phyloP scores from a whole-genome alignment of 2,888 invertebrate genomes.

The Byasa hedistus region DNA sequence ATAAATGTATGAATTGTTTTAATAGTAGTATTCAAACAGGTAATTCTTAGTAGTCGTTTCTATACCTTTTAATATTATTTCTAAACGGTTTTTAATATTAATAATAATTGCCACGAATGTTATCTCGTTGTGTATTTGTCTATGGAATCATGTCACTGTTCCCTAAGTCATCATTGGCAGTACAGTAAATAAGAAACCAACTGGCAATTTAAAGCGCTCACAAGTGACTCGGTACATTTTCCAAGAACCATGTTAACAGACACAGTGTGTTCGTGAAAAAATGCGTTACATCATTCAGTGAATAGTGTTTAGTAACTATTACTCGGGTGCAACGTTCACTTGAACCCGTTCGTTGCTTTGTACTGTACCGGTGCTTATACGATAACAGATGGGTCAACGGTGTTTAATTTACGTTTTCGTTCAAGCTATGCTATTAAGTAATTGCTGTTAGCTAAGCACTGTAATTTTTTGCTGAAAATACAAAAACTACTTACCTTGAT shows the following conservation, averaged over 20 bases:
- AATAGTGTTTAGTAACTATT: not conserved
- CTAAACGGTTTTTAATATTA: too few species aligned
- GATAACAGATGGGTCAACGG: constrained; percentile 1
- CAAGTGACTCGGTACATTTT: not conserved
- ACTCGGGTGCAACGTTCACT: not conserved
- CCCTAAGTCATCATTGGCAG: too few species aligned
- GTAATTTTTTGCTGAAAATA: too few species aligned
- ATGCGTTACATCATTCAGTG: constrained; percentile 1
- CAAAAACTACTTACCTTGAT: too few species aligned
- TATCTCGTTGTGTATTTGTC: too few species aligned
- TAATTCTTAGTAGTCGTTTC: too few species aligned
- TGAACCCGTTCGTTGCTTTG: not conserved
- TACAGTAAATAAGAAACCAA: not conserved
- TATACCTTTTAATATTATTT: too few species aligned
- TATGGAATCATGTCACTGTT: too few species aligned
- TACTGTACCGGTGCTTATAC: too few species aligned
- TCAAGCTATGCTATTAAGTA: not conserved
- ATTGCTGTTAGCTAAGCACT: not conserved
- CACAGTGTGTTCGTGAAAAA: not conserved
- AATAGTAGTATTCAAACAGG: too few species aligned
- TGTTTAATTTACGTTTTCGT: not conserved
- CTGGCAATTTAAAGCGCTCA: not conserved
- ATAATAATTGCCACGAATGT: too few species aligned
- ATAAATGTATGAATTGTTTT: too few species aligned
- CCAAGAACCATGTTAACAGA: not conserved